These are phyloP conservation scores for Amblyraja radiata DNA, from an alignment of 2,797 vertebrate genomes.

Conservation along the genomic window DNA sequence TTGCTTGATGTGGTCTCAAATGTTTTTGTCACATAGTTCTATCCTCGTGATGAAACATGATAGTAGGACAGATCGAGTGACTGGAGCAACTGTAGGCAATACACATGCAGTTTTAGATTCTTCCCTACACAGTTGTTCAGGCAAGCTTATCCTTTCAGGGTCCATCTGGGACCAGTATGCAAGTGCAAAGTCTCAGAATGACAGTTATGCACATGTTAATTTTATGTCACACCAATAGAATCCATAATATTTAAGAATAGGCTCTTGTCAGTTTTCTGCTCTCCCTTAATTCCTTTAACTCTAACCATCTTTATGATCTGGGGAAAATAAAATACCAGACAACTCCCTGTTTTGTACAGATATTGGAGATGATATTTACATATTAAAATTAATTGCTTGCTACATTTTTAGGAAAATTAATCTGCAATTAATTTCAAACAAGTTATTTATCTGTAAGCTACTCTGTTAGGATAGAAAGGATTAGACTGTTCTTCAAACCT, in stretches of 20 bases:
- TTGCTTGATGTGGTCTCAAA: constrained; percentile 50
- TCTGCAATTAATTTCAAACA: not conserved
- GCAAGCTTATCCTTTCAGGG: constrained; percentile 37
- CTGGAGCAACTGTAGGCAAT: constrained; percentile 45
- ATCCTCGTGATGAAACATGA: constrained; percentile 49
- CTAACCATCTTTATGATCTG: not conserved
- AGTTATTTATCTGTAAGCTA: not conserved
- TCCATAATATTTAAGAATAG: constrained; percentile 31
- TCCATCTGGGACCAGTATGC: constrained; percentile 35
- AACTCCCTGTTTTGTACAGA: not conserved
- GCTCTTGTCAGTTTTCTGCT: not conserved
- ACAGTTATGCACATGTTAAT: constrained; percentile 38
- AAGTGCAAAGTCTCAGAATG: constrained; percentile 32
- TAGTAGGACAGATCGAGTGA: constrained; percentile 46
- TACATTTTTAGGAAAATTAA: not conserved
- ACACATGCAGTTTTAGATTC: constrained; percentile 41
- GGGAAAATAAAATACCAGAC: not conserved
- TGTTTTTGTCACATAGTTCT: constrained; percentile 51
- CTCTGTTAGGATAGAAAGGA: not conserved
- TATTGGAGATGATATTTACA: not conserved
- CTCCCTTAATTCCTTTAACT: not conserved
- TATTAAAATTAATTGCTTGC: not conserved
- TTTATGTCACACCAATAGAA: constrained; percentile 30
- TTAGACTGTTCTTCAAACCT: not conserved
- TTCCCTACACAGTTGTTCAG: constrained; percentile 43